Evolutionary conservation across 2,888 invertebrate genomes (phyloP).

Genomic region (Patella pellucida): DNA sequence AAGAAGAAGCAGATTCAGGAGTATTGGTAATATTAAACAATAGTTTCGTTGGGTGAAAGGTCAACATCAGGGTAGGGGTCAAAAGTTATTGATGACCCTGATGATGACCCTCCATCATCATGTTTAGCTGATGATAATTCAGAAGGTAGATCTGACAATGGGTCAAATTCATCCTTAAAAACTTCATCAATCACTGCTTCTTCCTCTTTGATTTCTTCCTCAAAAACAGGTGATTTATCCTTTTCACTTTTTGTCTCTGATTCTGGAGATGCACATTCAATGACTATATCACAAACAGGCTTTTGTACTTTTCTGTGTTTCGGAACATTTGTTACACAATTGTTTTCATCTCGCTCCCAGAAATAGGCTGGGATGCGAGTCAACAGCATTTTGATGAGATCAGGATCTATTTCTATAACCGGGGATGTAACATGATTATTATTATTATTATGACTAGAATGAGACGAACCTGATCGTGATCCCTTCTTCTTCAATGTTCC

Average conservation of each 20-base stretch:
- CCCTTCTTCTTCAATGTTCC: conserved; percentile 27
- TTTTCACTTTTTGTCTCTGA: neutral
- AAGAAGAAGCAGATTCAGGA: too few relatives aligned
- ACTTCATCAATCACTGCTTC: neutral
- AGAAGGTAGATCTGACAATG: neutral
- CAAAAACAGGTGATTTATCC: neutral
- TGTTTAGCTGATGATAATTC: neutral
- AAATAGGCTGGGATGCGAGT: neutral
- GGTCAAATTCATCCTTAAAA: neutral
- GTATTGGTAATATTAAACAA: conserved; percentile 33
- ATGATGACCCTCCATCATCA: conserved; percentile 32
- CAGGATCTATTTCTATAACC: neutral
- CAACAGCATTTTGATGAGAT: neutral
- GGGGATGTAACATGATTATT: neutral
- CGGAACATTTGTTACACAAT: neutral
- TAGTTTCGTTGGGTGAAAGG: conserved; percentile 37
- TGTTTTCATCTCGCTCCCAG: neutral
- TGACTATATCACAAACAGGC: neutral
- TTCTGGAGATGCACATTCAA: neutral
- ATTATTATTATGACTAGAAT: neutral
- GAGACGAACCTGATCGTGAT: conserved; percentile 18
- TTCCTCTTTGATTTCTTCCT: neutral
- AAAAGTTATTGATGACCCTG: conserved; percentile 35
- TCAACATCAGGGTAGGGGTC: conserved; percentile 27
- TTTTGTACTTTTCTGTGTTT: neutral